phyloP scores from a whole-genome alignment of 92 coral and sea anemone species.

The Zoanthus sociatus region DNA sequence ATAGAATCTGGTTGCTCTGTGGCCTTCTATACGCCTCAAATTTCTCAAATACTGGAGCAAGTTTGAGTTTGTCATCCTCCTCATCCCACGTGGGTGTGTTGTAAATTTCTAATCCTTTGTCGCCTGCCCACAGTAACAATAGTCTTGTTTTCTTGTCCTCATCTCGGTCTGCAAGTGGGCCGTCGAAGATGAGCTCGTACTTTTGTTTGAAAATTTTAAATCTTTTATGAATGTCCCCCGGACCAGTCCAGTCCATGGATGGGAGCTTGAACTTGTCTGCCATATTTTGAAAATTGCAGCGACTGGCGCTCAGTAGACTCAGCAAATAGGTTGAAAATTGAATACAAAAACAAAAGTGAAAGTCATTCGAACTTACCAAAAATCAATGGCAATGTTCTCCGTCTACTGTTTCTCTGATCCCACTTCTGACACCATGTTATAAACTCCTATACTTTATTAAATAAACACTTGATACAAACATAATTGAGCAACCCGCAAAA shows the following conservation, averaged over 20 bases:
- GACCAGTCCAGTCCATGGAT: slow-evolving; percentile 70
- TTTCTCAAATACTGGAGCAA: slow-evolving; percentile 49
- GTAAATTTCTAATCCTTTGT: slow-evolving; percentile 67
- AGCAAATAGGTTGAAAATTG: slow-evolving; percentile 31
- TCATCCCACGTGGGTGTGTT: slow-evolving; percentile 59
- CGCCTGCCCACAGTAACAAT: slow-evolving; percentile 66
- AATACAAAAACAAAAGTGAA: slow-evolving; percentile 16
- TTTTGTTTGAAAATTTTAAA: slow-evolving; percentile 71
- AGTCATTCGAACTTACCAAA: neutral
- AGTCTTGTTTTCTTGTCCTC: slow-evolving; percentile 57
- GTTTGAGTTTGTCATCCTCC: slow-evolving; percentile 47
- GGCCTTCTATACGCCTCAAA: slow-evolving; percentile 61
- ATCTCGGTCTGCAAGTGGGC: slow-evolving; percentile 62
- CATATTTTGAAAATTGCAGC: slow-evolving; percentile 29
- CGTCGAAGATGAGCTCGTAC: slow-evolving; percentile 64
- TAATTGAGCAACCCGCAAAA: neutral
- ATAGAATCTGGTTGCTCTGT: slow-evolving; percentile 64
- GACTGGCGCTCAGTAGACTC: slow-evolving; percentile 11
- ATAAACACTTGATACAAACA: neutral
- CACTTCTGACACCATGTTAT: slow-evolving; percentile 26
- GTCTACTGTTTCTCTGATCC: slow-evolving; percentile 3
- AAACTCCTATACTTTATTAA: slow-evolving; percentile 15
- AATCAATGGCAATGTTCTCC: slow-evolving; percentile 1
- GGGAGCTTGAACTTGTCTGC: slow-evolving; percentile 59
- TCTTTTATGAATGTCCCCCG: slow-evolving; percentile 70